phyloP scores from a whole-genome alignment of 2,888 invertebrate genomes.

The Ctena decussata region DNA sequence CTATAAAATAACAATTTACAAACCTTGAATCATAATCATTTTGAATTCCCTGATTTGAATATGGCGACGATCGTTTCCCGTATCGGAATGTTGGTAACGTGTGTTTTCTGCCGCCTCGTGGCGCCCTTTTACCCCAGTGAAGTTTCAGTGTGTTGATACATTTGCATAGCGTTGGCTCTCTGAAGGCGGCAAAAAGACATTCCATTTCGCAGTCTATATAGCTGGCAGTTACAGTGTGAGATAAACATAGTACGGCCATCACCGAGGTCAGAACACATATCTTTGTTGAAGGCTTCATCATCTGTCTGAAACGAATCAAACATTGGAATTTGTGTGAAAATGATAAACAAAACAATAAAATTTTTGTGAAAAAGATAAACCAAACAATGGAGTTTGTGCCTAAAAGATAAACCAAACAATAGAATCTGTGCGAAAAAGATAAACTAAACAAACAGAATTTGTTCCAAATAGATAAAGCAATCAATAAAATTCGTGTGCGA shows the following conservation, averaged over 20 bases:
- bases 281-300: conserved; percentile 40
- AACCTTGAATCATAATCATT: conserved; percentile 9
- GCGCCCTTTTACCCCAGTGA: conserved; percentile 64
- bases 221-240: conserved; percentile 19
- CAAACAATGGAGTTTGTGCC: too few species aligned
- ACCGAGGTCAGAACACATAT: conserved; percentile 30
- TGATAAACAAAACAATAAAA: too few species aligned
- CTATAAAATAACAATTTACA: neutral
- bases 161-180: conserved; percentile 53
- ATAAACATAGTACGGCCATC: conserved; percentile 50
- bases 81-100: conserved; percentile 56
- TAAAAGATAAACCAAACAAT: too few species aligned
- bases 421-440: too few species aligned
- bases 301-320: conserved; percentile 56
- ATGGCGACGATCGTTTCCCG: conserved; percentile 44
- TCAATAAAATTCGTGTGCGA: too few species aligned
- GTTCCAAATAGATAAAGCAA: too few species aligned
- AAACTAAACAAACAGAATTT: too few species aligned
- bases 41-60: conserved; percentile 8
- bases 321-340: too few species aligned
- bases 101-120: conserved; percentile 32
- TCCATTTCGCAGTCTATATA: conserved; percentile 63
- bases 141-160: conserved; percentile 51
- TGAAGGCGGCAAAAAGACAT: conserved; percentile 58
- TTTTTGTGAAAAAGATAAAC: too few species aligned